Conservation (phyloP, 2,888 invertebrate species). For the Disparrhopalites patrizii region DNA sequence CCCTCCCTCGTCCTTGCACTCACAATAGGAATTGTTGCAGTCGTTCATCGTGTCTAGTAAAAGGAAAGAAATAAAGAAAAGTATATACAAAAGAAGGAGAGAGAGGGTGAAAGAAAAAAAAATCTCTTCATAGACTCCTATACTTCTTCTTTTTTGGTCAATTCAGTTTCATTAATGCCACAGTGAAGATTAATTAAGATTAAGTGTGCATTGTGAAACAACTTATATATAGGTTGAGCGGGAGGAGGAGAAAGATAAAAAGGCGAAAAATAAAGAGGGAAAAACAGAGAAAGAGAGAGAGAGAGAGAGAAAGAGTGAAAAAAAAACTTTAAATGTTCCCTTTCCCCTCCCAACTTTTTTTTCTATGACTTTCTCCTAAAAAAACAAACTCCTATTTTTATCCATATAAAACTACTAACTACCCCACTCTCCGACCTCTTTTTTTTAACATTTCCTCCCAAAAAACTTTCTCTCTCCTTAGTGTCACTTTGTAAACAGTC, state of each 20-base stretch:
- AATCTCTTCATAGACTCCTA: conserved; percentile 2
- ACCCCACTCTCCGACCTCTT: conserved; percentile 14
- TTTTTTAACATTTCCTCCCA: not conserved
- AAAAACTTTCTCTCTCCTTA: too few species aligned
- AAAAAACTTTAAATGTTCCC: conserved; percentile 23
- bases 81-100: too few species aligned
- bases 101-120: not conserved
- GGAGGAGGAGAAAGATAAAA: not conserved
- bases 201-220: conserved; percentile 30
- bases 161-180: conserved; percentile 39
- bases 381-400: conserved; percentile 2
- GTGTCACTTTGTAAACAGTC: too few species aligned
- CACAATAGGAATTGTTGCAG: not conserved
- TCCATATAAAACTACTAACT: too few species aligned
- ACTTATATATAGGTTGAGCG: not conserved
- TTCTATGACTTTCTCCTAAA: not conserved
- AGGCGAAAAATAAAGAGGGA: not conserved
- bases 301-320: not conserved
- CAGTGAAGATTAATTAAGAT: conserved; percentile 39
- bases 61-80: not conserved
- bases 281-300: not conserved
- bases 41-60: not conserved
- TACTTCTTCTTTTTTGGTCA: conserved; percentile 38
- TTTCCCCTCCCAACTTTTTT: not conserved
- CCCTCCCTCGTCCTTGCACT: not conserved